These are phyloP conservation scores for Clarias batrachus DNA, from an alignment of 2,113 vertebrate species.

Conservation along the genomic window DNA sequence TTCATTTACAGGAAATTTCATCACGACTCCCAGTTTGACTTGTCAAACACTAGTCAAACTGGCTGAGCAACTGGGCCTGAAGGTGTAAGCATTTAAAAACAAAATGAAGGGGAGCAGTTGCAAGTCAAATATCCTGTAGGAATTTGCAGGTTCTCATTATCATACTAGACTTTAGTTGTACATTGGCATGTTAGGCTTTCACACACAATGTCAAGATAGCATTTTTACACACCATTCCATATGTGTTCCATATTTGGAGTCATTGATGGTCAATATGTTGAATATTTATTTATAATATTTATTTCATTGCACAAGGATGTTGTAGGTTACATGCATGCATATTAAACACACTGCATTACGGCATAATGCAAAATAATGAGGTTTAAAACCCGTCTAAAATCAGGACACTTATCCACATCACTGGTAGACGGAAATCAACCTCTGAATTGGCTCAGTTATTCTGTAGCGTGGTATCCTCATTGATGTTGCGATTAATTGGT, in stretches of 20 bases:
- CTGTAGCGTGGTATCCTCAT: neutral
- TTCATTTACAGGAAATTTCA: no score
- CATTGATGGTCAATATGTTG: no score
- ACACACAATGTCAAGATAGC: neutral
- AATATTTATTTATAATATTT: no score
- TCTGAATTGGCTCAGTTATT: neutral
- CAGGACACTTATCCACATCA: neutral
- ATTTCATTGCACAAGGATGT: no score
- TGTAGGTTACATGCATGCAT: neutral
- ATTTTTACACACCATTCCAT: neutral
- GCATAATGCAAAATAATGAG: neutral
- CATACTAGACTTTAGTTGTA: neutral
- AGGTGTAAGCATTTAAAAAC: neutral
- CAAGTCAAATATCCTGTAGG: neutral
- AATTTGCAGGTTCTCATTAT: neutral
- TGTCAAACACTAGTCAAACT: neutral
- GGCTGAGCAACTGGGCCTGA: neutral
- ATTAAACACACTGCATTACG: neutral
- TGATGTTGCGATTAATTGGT: neutral
- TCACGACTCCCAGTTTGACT: no score
- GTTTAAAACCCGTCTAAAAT: neutral
- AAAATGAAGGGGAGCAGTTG: neutral
- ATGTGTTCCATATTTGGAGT: no score
- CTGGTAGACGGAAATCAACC: neutral
- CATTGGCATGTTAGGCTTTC: neutral